phyloP scores from a whole-genome alignment of 2,113 vertebrate species.

The Ifrita kowaldi region DNA sequence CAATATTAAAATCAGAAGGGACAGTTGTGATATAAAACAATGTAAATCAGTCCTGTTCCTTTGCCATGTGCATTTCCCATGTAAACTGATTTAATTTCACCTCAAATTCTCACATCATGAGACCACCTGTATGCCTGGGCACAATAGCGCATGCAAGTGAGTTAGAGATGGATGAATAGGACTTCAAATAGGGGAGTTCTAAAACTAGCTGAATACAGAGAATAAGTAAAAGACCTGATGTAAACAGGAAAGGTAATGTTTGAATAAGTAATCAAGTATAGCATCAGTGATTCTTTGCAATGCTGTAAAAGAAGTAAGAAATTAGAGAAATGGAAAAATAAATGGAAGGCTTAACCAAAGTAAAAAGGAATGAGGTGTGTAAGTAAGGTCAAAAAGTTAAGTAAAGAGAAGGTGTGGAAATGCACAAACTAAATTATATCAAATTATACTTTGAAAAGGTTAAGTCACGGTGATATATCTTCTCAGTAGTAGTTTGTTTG shows the following conservation, averaged over 20 bases:
- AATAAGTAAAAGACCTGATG: not conserved
- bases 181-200: not conserved
- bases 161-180: not conserved
- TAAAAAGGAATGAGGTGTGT: not conserved
- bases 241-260: not conserved
- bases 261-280: not conserved
- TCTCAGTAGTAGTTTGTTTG: not conserved
- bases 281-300: not conserved
- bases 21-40: not conserved
- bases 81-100: not conserved
- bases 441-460: not conserved
- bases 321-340: not conserved
- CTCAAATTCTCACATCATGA: not conserved
- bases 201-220: not conserved
- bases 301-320: not conserved
- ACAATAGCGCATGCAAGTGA: not conserved
- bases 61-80: not conserved
- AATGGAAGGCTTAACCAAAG: not conserved
- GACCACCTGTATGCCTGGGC: not conserved
- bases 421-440: not conserved
- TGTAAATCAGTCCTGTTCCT: not conserved
- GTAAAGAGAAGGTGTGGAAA: not conserved
- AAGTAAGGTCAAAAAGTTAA: not conserved
- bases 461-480: not conserved
- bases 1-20: not conserved